These are phyloP conservation scores for Petrocephalus microphthalmus DNA, from an alignment of 2,113 vertebrate genomes.

Conservation along the genomic window DNA sequence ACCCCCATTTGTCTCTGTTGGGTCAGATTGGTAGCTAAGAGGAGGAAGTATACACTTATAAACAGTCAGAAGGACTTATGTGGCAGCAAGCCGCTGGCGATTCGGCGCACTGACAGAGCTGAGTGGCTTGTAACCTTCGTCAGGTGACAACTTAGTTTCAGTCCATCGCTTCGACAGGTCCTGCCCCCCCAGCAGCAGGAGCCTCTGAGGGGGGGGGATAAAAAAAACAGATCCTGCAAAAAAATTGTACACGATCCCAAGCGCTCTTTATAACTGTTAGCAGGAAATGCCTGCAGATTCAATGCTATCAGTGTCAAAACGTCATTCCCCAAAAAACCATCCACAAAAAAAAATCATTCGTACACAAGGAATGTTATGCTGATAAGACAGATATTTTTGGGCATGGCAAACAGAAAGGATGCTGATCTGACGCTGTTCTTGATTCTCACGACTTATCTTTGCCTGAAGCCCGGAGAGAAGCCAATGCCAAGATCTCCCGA, in stretches of 20 bases:
- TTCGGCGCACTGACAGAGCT: neutral
- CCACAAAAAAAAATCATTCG: conserved; percentile 28
- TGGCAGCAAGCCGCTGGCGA: neutral
- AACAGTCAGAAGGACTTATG: neutral
- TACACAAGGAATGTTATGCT: conserved; percentile 2
- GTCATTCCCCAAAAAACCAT: conserved; percentile 33
- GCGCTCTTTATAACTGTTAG: conserved; percentile 6
- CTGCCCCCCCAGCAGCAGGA: neutral
- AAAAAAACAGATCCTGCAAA: conserved; percentile 12
- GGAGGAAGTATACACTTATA: neutral
- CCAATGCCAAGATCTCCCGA: neutral
- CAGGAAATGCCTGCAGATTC: conserved; percentile 51
- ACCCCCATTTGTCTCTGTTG: neutral
- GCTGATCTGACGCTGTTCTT: neutral
- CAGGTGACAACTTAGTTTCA: neutral
- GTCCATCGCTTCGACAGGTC: neutral
- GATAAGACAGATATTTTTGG: conserved; percentile 17
- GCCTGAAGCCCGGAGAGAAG: neutral
- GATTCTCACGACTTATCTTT: neutral
- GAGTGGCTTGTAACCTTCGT: neutral
- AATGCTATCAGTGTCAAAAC: conserved; percentile 40
- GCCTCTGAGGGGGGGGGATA: neutral
- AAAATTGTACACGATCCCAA: neutral
- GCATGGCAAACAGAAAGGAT: neutral
- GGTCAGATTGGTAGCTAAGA: neutral